These are phyloP conservation scores for Mimas tiliae DNA, from an alignment of 2,888 invertebrate genomes.

Conservation along the genomic window DNA sequence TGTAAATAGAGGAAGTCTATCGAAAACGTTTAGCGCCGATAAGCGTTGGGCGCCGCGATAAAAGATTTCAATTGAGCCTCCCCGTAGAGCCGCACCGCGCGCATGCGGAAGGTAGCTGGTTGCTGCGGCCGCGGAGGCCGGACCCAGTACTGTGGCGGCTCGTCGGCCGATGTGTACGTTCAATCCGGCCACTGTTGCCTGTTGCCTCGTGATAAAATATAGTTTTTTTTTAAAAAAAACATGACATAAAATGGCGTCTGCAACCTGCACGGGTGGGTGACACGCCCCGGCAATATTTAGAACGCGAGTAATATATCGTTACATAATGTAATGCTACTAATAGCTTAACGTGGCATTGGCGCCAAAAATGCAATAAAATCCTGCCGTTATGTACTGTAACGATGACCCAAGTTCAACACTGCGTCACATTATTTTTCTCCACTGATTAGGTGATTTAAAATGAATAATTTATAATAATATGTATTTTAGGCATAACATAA, in stretches of 20 bases:
- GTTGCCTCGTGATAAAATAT: conserved; percentile 5
- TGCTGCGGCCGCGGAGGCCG: neutral
- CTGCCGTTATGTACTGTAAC: neutral
- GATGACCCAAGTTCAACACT: conserved; percentile 1
- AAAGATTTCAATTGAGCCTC: conserved; percentile 4
- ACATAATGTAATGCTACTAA: conserved; percentile 4
- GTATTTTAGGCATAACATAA: neutral
- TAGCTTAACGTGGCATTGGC: conserved; percentile 15
- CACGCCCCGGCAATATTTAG: conserved; percentile 11
- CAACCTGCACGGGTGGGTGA: conserved; percentile 13
- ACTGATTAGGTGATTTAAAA: neutral
- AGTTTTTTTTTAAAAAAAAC: conserved; percentile 10
- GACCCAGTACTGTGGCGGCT: neutral
- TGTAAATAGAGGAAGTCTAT: neutral
- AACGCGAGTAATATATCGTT: conserved; percentile 6
- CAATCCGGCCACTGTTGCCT: neutral
- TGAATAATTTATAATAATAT: neutral
- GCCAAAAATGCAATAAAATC: conserved; percentile 16
- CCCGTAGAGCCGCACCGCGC: neutral
- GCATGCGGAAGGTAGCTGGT: conserved; percentile 7
- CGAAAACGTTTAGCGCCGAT: conserved; percentile 7
- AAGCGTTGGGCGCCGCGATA: conserved; percentile 13
- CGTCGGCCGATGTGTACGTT: neutral
- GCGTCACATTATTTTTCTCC: neutral
- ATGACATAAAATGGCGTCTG: conserved; percentile 16